phyloP scores from a whole-genome alignment of 2,113 vertebrate species.

The Piprites chloris region DNA sequence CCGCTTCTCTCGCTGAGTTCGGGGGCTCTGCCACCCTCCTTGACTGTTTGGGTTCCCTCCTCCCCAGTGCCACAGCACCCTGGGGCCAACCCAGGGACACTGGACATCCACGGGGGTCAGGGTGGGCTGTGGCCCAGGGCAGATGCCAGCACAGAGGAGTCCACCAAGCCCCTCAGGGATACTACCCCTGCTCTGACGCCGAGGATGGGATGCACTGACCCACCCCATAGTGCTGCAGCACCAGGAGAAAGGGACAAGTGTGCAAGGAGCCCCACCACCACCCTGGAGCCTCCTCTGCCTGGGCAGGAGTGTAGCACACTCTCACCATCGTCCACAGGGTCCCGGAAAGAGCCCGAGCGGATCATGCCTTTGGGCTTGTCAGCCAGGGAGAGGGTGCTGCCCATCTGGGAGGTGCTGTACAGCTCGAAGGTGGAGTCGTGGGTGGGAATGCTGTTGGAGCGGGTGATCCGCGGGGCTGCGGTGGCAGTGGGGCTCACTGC shows the following conservation, averaged over 20 bases:
- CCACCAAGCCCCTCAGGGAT: background rate
- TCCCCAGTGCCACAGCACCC: background rate
- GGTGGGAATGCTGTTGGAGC: constrained; percentile 96
- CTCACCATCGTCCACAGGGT: constrained; percentile 89
- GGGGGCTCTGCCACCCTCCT: background rate
- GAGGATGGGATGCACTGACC: rapidly evolving
- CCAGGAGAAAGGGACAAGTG: background rate
- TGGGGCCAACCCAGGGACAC: background rate
- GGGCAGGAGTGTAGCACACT: background rate
- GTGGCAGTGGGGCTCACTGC: constrained; percentile 81
- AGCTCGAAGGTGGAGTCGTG: constrained; percentile 91
- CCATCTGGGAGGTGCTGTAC: constrained; percentile 86
- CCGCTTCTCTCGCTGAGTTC: background rate
- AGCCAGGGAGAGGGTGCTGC: constrained; percentile 91
- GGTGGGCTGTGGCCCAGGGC: background rate
- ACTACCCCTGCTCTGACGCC: background rate
- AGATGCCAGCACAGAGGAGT: background rate
- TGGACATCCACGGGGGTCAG: background rate
- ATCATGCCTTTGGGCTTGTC: constrained; percentile 93
- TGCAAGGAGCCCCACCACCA: background rate
- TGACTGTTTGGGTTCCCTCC: background rate
- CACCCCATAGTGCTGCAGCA: background rate
- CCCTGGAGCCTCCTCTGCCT: background rate
- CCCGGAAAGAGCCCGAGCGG: constrained; percentile 95
- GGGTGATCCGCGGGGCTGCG: constrained; percentile 87